Percentiles rank a stretch among this genome's conserved stretches.
phyloP scores from a whole-genome alignment of 2,113 vertebrate species.

The Malurus cyaneus region DNA sequence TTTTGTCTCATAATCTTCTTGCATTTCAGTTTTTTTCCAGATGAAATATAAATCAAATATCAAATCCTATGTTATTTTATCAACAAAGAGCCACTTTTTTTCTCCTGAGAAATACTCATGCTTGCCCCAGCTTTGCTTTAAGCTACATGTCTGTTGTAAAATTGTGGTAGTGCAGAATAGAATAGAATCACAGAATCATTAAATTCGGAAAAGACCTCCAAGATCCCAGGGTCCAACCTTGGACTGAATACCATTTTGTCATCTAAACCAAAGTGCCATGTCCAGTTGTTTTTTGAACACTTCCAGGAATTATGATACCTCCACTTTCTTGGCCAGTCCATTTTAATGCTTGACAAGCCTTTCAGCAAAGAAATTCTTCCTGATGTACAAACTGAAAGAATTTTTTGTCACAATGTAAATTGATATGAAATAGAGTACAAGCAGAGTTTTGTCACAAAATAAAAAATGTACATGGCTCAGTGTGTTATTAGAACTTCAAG shows the following conservation, averaged over 20 bases:
- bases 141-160: background rate
- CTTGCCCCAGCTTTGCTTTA: background rate
- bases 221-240: background rate
- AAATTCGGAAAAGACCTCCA: background rate
- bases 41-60: background rate
- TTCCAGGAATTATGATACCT: background rate
- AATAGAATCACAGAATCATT: background rate
- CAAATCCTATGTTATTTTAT: background rate
- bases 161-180: background rate
- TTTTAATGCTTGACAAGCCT: background rate
- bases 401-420: background rate
- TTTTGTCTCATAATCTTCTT: background rate
- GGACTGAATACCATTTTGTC: accelerated
- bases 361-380: background rate
- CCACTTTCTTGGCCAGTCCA: background rate
- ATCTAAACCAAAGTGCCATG: background rate
- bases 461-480: background rate
- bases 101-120: background rate
- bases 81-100: background rate
- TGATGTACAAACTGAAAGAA: background rate
- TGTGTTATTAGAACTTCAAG: background rate
- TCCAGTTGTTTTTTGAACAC: background rate
- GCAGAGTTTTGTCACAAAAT: background rate
- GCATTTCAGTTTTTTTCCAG: background rate
- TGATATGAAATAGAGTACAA: background rate